Percentiles rank a stretch among this genome's conserved stretches.
These are phyloP conservation scores for Chelonus insularis DNA, from an alignment of 1,140 invertebrate species.

Conservation along the genomic window DNA sequence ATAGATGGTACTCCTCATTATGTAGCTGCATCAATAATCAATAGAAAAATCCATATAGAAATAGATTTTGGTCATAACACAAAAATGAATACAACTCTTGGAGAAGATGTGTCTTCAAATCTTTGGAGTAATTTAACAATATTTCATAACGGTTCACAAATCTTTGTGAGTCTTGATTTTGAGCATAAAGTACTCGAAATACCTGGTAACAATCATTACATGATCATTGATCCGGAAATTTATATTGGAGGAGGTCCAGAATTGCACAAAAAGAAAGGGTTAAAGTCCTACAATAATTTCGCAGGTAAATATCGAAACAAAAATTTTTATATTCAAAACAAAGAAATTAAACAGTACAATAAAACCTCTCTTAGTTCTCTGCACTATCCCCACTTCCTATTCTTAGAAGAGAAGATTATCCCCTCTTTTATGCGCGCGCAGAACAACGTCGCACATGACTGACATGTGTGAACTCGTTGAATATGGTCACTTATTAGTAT, in stretches of 20 bases:
- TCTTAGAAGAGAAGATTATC: too few species aligned
- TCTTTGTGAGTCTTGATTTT: conserved; percentile 75
- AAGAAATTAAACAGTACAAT: background rate
- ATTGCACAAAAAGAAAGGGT: conserved; percentile 74
- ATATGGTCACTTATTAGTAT: too few species aligned
- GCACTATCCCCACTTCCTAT: too few species aligned
- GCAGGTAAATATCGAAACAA: conserved; percentile 48
- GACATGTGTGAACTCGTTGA: too few species aligned
- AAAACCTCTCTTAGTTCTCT: too few species aligned
- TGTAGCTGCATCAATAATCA: conserved; percentile 78
- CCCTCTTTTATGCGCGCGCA: too few species aligned
- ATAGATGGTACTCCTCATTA: conserved; percentile 78
- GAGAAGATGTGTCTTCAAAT: conserved; percentile 70
- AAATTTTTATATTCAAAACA: conserved; percentile 5
- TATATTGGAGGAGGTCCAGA: conserved; percentile 87
- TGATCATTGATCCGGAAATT: conserved; percentile 91
- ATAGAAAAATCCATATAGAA: conserved; percentile 77
- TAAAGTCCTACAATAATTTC: conserved; percentile 75
- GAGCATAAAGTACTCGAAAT: conserved; percentile 71
- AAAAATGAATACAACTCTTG: conserved; percentile 67
- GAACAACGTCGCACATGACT: too few species aligned
- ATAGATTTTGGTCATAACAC: conserved; percentile 82
- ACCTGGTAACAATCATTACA: conserved; percentile 71
- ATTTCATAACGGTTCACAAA: conserved; percentile 71
- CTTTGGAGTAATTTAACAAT: conserved; percentile 91